Base-by-base conservation (phyloP, 2,888 invertebrate genomes). In the Drosophila colorata region DNA sequence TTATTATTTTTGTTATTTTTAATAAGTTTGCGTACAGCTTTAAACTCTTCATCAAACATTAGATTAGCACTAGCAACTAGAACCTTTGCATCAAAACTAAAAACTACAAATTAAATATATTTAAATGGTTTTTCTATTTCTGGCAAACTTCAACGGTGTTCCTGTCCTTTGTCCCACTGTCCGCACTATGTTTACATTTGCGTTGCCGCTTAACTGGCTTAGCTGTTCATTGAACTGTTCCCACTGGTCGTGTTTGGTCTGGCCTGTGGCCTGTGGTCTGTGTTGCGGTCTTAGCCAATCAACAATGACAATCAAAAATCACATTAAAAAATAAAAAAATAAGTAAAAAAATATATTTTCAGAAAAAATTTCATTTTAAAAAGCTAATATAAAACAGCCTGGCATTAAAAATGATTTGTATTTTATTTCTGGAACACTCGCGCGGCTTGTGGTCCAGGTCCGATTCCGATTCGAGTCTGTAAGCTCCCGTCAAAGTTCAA, bases 151-250 rank as follows among this genome's bases (percentile, higher is more conserved):
- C 8, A 8, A 23, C n/a, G n/a, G 2, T 38, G 37, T 13, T 31
- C 25, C 7, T 9, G 14, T 16, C 7, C 13, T 9, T 37, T 20
- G 58, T 25, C 16, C 31, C 76, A 76, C 61, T 59, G 77, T 76
- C n/a, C 38, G 13, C 37, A 33, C 37, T 40, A n/a, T 85, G 71
- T 79, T 88, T 79, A 72, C 87, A 79, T 79, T 79, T 61, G 59
- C 14, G 56, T 80, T 67, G 68, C 65, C 58, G 73, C 69, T 78
- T 67, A 69, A 70, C 70, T 70, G 23, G 71, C 71, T 77, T 74
- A 76, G 77, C 83, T 88, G 85, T 88, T 77, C 85, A 74, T 83
- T 85, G 85, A 85, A 89, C 84, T 69, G 69, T 57, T 59, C 59
- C 61, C 72, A 53, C 6, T 59, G 68, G 74, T 56, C 38, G 43